These are phyloP conservation scores for Otocyon megalotis DNA, from an alignment of 2,113 vertebrate genomes.

Conservation along the genomic window DNA sequence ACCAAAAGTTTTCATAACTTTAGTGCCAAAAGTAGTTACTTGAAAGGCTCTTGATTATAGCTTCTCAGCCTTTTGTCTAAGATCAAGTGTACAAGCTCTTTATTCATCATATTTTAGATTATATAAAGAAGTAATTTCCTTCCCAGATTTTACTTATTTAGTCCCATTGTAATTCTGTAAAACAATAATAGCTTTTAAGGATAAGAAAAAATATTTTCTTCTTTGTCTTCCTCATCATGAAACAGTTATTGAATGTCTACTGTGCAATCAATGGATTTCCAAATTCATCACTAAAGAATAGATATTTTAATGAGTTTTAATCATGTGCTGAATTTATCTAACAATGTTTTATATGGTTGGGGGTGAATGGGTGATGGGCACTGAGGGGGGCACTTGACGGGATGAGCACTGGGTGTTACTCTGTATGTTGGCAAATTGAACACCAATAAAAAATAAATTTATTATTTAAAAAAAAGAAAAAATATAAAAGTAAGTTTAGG, in stretches of 20 bases:
- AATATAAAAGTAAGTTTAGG: slow-evolving; percentile 2
- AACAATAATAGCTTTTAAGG: background rate
- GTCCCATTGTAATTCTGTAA: background rate
- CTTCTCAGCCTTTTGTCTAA: too few relatives aligned
- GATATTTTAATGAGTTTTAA: background rate
- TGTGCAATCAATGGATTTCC: background rate
- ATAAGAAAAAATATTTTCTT: background rate
- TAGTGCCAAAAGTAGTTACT: background rate
- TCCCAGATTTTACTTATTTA: slow-evolving; percentile 5
- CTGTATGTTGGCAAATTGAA: too few relatives aligned
- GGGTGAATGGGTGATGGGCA: too few relatives aligned
- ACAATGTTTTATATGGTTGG: background rate
- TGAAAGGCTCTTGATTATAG: background rate
- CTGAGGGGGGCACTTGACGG: too few relatives aligned
- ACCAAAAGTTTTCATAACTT: slow-evolving; percentile 11
- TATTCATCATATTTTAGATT: background rate
- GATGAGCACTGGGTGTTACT: too few relatives aligned
- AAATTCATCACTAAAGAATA: slow-evolving; percentile 8
- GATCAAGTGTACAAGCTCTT: background rate
- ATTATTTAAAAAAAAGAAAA: background rate
- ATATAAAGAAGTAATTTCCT: background rate
- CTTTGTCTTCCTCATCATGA: slow-evolving; percentile 23
- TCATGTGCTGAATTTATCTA: background rate
- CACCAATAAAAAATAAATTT: too few relatives aligned
- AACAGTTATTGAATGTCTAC: background rate